Percentiles rank a stretch among this genome's conserved stretches.
These are phyloP conservation scores for Staurois parvus DNA, from an alignment of 2,797 vertebrate genomes.

Conservation along the genomic window DNA sequence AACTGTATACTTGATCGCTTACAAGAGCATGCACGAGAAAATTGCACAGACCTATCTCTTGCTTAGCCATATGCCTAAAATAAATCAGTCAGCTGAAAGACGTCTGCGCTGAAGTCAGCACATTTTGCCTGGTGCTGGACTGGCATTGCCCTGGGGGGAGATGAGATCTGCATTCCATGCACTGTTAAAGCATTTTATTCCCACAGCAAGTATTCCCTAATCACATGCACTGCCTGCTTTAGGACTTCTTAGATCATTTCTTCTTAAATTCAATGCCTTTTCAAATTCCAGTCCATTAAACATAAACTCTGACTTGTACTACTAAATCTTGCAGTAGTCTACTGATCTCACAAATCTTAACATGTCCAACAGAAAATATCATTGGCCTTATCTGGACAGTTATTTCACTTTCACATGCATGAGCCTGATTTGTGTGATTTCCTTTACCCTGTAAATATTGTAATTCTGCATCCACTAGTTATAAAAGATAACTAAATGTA, in stretches of 20 bases:
- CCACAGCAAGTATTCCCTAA: neutral
- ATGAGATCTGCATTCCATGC: conserved; percentile 33
- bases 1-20: conserved; percentile 30
- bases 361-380: conserved; percentile 30
- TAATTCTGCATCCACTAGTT: neutral
- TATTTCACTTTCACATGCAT: neutral
- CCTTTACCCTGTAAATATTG: conserved; percentile 34
- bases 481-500: conserved; percentile 15
- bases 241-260: neutral
- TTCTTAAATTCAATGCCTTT: neutral
- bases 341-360: neutral
- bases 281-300: neutral
- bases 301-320: conserved; percentile 10
- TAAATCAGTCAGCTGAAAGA: conserved; percentile 12
- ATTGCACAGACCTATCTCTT: conserved; percentile 3
- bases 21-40: neutral
- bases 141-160: conserved; percentile 10
- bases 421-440: neutral
- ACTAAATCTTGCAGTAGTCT: neutral
- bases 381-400: conserved; percentile 33
- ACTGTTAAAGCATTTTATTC: conserved; percentile 23
- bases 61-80: neutral
- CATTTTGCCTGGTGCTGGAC: conserved; percentile 29
- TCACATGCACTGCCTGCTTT: neutral
- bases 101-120: conserved; percentile 28